phyloP scores from a whole-genome alignment of 2,113 vertebrate genomes.

The Recurvirostra avosetta region DNA sequence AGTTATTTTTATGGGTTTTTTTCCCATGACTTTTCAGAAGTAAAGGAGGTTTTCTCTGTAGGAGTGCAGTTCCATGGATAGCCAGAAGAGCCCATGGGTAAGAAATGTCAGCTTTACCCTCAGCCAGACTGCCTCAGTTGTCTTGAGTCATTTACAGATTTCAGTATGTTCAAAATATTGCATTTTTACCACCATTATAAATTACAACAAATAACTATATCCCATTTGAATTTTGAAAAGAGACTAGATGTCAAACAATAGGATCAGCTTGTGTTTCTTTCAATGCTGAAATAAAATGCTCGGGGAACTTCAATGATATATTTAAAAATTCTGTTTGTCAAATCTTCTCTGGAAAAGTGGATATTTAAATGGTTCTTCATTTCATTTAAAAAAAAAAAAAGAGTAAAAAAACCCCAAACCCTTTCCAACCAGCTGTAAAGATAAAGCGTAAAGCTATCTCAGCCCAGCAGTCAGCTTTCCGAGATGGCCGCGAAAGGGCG shows the following conservation, averaged over 20 bases:
- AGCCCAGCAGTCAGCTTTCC: not conserved
- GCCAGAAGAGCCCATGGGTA: not conserved
- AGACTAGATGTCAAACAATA: not conserved
- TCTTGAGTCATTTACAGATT: not conserved
- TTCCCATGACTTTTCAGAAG: not conserved
- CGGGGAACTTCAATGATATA: rapidly evolving
- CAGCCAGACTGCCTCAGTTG: not conserved
- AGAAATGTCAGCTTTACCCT: not conserved
- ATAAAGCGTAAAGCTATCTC: not conserved
- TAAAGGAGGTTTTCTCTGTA: not conserved
- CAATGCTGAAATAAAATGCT: not conserved
- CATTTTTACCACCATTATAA: not conserved
- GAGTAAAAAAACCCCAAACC: not conserved
- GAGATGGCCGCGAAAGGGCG: not conserved
- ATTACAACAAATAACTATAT: not conserved
- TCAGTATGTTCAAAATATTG: not conserved
- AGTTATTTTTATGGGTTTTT: not conserved
- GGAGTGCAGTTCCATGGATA: not conserved
- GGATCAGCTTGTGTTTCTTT: not conserved
- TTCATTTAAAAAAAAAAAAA: not conserved
- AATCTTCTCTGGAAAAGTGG: not conserved
- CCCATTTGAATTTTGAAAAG: not conserved
- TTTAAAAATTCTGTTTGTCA: not conserved
- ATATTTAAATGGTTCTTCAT: not conserved
- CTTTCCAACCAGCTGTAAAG: not conserved